Evolutionary conservation across 2,888 invertebrate species (phyloP), one percentile per base, ranked within the genome.

Genomic region (Pristionchus entomophagus): DNA sequence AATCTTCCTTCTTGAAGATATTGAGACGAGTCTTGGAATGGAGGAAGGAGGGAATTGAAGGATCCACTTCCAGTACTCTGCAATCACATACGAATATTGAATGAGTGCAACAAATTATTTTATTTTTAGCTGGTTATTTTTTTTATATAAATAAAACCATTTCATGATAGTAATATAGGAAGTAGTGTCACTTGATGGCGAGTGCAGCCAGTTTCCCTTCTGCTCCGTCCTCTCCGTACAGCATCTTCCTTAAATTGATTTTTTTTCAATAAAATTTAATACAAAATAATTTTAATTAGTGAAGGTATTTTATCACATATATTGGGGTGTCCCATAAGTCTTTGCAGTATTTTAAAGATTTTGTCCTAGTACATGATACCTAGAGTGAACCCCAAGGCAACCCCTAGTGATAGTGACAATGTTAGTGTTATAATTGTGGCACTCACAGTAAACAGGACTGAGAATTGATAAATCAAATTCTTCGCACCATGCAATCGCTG

Each of bases 181-280:
- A 59, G 19, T 19, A 59, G n/a, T n/a, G n/a, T 22, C 29, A 82
- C 82, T 82, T 82, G 59, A 59, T 26, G 10, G 56, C 41, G n/a
- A 82, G 56, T 26, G 82, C 82, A n/a, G 82, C 59, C 59, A 82
- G n/a, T 59, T 82, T 82, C 12, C 38, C 59, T 38, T 41, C 82
- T 2, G 84, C 17, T 26, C n/a, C 45, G 10, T 32, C 51, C n/a
- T 65, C 69, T 35, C 73, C 62, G 77, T 69, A 65, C 62, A 53
- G 19, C 84, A 59, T 53, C 45, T 85, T 87, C 56, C 85, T 87
- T 38, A 35, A 87, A 49, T n/a, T 35, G 35, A 35, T 1, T 35
- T n/a, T n/a, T n/a, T n/a, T n/a, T 14, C 2, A 2, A 35, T 14
- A 35, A 35, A 32, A 65, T 65, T 65, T 35, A 14, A 4, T 19